Evolutionary conservation across 2,113 vertebrate genomes (phyloP).

Genomic region (Polypterus senegalus): DNA sequence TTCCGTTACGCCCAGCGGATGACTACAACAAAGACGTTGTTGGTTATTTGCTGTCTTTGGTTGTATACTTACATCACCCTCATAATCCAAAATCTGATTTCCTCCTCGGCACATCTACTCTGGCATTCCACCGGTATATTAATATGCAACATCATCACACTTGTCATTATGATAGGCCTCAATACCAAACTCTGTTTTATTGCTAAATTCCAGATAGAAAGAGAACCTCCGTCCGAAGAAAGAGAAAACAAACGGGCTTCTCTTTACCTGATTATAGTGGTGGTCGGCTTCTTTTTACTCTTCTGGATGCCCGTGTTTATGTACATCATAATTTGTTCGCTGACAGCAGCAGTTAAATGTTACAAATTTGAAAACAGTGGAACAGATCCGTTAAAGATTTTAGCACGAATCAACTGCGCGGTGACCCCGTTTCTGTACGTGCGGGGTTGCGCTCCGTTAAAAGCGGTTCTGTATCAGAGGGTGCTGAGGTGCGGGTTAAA

Average conservation of each 20-base stretch:
- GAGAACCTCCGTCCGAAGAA: slow-evolving; percentile 35
- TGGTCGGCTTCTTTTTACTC: slow-evolving; percentile 42
- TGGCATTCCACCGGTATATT: slow-evolving; percentile 39
- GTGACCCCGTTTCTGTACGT: slow-evolving; percentile 51
- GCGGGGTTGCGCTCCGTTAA: slow-evolving; percentile 40
- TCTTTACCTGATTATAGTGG: slow-evolving; percentile 44
- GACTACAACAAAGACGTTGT: slow-evolving; percentile 37
- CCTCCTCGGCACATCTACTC: slow-evolving; percentile 21
- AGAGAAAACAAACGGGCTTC: slow-evolving; percentile 46
- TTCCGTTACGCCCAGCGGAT: slow-evolving; percentile 46
- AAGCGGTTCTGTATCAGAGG: slow-evolving; percentile 26
- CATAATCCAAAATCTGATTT: slow-evolving; percentile 34
- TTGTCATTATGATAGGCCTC: slow-evolving; percentile 51
- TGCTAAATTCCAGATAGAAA: slow-evolving; percentile 44
- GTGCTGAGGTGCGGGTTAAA: slow-evolving; percentile 13
- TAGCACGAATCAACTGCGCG: slow-evolving; percentile 46
- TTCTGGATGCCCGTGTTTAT: slow-evolving; percentile 48
- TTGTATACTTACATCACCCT: slow-evolving; percentile 45
- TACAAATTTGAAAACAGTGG: slow-evolving; percentile 42
- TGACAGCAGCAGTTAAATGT: slow-evolving; percentile 26
- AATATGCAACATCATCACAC: slow-evolving; percentile 36
- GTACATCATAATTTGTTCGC: slow-evolving; percentile 35
- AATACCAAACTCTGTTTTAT: slow-evolving; percentile 47
- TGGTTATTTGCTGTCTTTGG: slow-evolving; percentile 45
- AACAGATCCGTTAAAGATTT: slow-evolving; percentile 40